Evolutionary conservation across 37 sponge, comb jelly and placozoan genomes (phyloP), one percentile per base, ranked within the genome.

Genomic region (Aphrocallistes beatrix): DNA sequence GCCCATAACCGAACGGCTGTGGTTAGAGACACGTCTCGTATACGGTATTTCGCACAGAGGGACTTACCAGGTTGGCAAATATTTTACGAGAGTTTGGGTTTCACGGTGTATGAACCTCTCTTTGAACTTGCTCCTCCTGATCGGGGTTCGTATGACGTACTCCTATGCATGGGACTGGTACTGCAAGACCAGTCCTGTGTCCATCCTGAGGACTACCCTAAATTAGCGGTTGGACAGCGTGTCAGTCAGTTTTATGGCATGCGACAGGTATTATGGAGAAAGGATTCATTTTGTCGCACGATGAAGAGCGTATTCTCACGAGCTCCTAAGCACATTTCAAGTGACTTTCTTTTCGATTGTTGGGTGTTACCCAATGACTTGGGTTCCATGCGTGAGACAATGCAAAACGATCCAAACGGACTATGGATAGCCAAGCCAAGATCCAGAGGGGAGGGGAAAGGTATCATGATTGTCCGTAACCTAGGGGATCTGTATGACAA

Each of bases 61-160:
- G 94, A 94, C 85, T 39, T 94, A 30, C 94, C 92, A 82, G 92
- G 92, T 6, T 94, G 91, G 94, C 85, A 88, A 13, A 30, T 90
- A 0, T 87, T 89, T 0, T 90, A 86, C 51, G 83, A 82, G 32
- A 92, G 90, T 81, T 36, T 90, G 40, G 88, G 91, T 50, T 90
- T 91, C 50, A 84, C 88, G 1, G 86, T 92, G 36, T 51, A 82
- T 1, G 94, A 94, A 81, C 83, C 39, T 8, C 84, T 82, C 3
- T 85, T 83, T 30, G 25, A 19, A 3, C 34, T 60, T 6, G n/a
- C 75, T 3, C 75, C 75, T 6, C 75, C 75, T 3, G 21, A 60
- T 13, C 8, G 32, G 75, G 25, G 75, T 13, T 28, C 34, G 38
- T 86, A 90, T 81, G 86, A 87, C 30, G 89, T 94, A 0, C 90